Percentiles rank a stretch among this genome's conserved stretches.
phyloP scores from a whole-genome alignment of 2,797 vertebrate species.

The Cheirogaleus major region DNA sequence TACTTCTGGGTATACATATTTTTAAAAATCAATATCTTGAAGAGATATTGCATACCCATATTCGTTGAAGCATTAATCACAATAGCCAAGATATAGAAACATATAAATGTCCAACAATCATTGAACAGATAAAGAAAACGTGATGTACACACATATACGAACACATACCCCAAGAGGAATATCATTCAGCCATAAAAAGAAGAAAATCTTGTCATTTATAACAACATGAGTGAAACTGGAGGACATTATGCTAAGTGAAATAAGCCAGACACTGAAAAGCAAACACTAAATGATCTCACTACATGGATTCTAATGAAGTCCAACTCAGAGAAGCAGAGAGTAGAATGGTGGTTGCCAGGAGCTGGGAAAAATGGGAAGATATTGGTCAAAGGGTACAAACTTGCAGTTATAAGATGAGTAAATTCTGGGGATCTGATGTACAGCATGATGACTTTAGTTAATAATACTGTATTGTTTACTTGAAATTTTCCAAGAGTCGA shows the following conservation, averaged over 20 bases:
- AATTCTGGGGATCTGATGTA: background rate
- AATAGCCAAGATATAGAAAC: background rate
- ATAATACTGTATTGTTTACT: background rate
- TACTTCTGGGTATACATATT: background rate
- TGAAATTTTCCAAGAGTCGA: background rate
- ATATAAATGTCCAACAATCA: background rate
- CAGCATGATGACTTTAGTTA: background rate
- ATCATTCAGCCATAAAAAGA: background rate
- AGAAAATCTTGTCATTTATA: background rate
- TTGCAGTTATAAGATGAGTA: background rate
- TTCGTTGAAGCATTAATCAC: background rate
- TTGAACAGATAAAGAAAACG: background rate
- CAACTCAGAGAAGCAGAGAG: background rate
- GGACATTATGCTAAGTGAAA: background rate
- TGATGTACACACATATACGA: background rate
- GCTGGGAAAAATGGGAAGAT: background rate
- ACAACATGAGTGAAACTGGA: background rate
- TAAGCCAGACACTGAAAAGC: background rate
- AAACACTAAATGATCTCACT: background rate
- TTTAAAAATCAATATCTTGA: background rate
- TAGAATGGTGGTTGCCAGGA: background rate
- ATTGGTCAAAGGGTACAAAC: background rate
- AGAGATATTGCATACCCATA: background rate
- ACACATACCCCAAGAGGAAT: background rate
- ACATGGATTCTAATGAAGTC: background rate